Base-by-base conservation (phyloP, 2,797 vertebrate species). In the Oreortyx pictus region DNA sequence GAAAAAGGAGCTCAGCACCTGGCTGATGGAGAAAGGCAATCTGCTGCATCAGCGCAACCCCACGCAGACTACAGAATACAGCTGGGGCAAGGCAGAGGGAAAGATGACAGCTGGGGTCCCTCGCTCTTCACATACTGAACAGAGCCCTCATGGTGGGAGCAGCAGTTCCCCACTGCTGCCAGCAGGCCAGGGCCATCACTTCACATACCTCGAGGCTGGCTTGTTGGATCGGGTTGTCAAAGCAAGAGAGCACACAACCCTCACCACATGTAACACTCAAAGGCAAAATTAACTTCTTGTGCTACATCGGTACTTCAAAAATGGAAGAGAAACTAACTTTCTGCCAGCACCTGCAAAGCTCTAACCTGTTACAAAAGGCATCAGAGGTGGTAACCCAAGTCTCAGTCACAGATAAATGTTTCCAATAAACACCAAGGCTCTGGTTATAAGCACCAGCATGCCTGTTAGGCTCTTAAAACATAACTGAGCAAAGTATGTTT, bases 351-450 rank as follows among this genome's bases (percentile, higher is more conserved):
- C 67, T 60, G 62, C 25, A 50, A 24, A 46, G 23, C 10, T 27
- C 25, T 60, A 25, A 65, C 18, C 56, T 75, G 29, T 49, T 73
- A 43, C 18, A 67, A 82, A 16, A 54, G 2, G 14, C 7, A 57
- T 72, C 47, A 29, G 43, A 83, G 74, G 49, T 25, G 2, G 1
- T 33, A 68, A 64, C 15, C 68, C 17, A 7, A 4, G 18, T 74
- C 81, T 56, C 72, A 82, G 73, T 64, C 37, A 50, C 29, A 47
- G 71, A 76, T 57, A 33, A 33, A 20, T 50, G 82, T 80, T 89
- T 85, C 78, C 65, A 74, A 75, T 47, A 54, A 82, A 76, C 20
- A 5, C 4, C 22, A 54, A 37, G 31, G n/a, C n/a, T 72, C 1
- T 1, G 49, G 22, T 65, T 87, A 31, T 8, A 67, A 46, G 78